Percentiles rank a stretch among this genome's conserved stretches.
Evolutionary conservation across 2,113 vertebrate genomes (phyloP).

Genomic region (Ranitomeya imitator): DNA sequence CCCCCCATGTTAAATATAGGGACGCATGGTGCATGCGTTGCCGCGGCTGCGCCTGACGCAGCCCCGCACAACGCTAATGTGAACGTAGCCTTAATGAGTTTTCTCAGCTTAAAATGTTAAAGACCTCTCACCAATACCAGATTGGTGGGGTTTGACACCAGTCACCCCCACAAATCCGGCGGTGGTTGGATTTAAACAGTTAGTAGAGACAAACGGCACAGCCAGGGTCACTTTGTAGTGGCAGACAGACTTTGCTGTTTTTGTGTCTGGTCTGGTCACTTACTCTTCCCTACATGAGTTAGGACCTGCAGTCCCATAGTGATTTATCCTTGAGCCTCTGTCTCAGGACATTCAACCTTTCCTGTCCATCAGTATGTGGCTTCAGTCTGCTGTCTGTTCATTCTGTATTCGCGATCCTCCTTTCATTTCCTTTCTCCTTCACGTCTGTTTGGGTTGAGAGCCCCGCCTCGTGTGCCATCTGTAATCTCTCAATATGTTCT

Average conservation of each 20-base stretch:
- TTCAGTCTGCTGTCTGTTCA: conserved; percentile 2
- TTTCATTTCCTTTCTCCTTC: conserved; percentile 25
- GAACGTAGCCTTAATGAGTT: too few species aligned
- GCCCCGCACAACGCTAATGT: too few species aligned
- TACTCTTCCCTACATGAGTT: background rate
- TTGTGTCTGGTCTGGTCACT: background rate
- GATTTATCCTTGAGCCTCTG: background rate
- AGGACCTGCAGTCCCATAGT: background rate
- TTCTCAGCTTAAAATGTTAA: too few species aligned
- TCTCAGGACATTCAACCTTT: background rate
- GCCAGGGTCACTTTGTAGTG: too few species aligned
- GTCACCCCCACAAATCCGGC: too few species aligned
- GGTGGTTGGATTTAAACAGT: too few species aligned
- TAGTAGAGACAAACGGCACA: too few species aligned
- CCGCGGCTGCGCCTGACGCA: too few species aligned
- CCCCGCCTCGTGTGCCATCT: conserved; percentile 26
- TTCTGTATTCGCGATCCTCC: conserved; percentile 29
- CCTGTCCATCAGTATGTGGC: background rate
- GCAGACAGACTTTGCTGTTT: background rate
- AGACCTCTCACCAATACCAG: too few species aligned
- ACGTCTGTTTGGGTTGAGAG: conserved; percentile 20
- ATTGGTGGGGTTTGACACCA: too few species aligned
- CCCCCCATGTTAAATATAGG: too few species aligned
- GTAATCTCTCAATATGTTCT: conserved; percentile 45
- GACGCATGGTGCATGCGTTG: too few species aligned